These are phyloP conservation scores for Channa argus DNA, from an alignment of 2,113 vertebrate species.

Conservation along the genomic window DNA sequence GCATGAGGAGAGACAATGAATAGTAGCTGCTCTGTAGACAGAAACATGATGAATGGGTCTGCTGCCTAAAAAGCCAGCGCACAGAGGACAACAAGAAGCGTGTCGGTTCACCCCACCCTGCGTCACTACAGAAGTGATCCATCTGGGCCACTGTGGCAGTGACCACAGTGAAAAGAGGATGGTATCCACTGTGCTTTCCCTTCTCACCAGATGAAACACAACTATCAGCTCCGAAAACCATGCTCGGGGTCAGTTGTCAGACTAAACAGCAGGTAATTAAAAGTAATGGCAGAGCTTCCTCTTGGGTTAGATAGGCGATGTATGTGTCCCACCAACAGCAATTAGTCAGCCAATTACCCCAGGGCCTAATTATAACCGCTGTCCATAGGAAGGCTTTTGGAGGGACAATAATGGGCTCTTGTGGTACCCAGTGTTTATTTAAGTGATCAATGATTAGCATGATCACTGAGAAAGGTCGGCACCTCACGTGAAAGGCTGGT, in stretches of 20 bases:
- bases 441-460: constrained; percentile 71
- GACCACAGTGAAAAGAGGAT: constrained; percentile 46
- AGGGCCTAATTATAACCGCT: constrained; percentile 63
- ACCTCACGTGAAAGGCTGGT: constrained; percentile 42
- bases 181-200: constrained; percentile 23
- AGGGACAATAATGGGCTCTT: constrained; percentile 58
- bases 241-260: constrained; percentile 46
- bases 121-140: constrained; percentile 41
- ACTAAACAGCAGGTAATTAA: constrained; percentile 66
- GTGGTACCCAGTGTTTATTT: constrained; percentile 58
- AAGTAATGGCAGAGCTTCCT: constrained; percentile 55
- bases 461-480: constrained; percentile 64
- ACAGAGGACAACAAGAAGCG: constrained; percentile 55
- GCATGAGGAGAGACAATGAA: constrained; percentile 66
- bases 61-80: constrained; percentile 52
- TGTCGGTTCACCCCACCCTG: constrained; percentile 47
- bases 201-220: constrained; percentile 25
- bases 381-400: constrained; percentile 50
- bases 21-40: constrained; percentile 58
- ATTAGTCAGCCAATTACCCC: constrained; percentile 71
- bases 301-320: constrained; percentile 34
- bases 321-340: constrained; percentile 62
- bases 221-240: constrained; percentile 27
- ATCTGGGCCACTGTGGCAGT: constrained; percentile 62
- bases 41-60: constrained; percentile 71